Evolutionary conservation across 2,888 invertebrate genomes (phyloP).

Genomic region (Empis stercorea): DNA sequence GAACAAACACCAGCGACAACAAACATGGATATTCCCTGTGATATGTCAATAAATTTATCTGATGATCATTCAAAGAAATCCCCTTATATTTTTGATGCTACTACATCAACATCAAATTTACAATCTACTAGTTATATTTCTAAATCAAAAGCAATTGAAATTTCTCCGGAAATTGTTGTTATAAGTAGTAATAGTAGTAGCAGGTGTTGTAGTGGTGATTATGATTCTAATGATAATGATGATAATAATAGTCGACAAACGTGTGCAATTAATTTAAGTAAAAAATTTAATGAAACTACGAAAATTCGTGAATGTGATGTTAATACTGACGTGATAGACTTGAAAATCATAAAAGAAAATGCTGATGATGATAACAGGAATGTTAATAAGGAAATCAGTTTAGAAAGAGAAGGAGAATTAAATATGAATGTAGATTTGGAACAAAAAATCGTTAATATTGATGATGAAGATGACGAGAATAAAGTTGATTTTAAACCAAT

Average conservation of each 20-base stretch:
- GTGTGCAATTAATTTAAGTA: slow-evolving; percentile 12
- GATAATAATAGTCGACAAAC: not conserved
- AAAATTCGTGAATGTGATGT: slow-evolving; percentile 45
- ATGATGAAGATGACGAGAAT: not conserved
- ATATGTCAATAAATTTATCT: slow-evolving; percentile 14
- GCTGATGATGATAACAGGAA: not conserved
- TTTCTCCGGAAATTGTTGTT: not conserved
- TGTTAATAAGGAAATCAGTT: not conserved
- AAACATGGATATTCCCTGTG: not conserved
- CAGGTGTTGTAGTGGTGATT: too few species aligned
- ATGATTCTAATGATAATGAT: too few species aligned
- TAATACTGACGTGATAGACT: not conserved
- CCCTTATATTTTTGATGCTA: not conserved
- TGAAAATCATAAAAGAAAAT: not conserved
- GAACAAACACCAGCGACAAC: not conserved
- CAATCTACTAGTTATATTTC: not conserved
- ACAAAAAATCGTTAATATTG: too few species aligned
- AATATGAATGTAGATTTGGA: not conserved
- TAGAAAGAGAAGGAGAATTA: not conserved
- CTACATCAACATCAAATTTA: not conserved
- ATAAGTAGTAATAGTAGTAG: not conserved
- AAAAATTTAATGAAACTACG: slow-evolving; percentile 32
- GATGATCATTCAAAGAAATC: slow-evolving; percentile 11
- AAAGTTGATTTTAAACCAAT: slow-evolving; percentile 58
- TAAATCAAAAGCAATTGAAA: not conserved